These are phyloP conservation scores for Hylia prasina DNA, from an alignment of 2,113 vertebrate genomes.

Conservation along the genomic window DNA sequence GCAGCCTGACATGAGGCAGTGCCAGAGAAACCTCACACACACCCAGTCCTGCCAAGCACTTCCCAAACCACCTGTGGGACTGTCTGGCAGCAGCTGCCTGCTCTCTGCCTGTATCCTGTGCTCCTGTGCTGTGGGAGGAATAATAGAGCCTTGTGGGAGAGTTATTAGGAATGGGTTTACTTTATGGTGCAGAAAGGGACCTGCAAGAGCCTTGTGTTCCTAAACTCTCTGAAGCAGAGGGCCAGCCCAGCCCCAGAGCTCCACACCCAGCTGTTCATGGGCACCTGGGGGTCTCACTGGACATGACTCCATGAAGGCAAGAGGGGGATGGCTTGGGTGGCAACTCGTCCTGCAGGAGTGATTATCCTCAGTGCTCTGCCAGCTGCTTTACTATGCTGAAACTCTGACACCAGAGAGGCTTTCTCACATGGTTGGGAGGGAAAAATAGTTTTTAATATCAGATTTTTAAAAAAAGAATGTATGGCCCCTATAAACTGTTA, in stretches of 20 bases:
- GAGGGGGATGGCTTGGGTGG: neutral
- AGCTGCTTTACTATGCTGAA: conserved; percentile 49
- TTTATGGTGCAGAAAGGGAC: neutral
- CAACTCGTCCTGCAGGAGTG: neutral
- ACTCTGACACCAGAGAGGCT: conserved; percentile 3
- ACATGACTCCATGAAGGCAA: neutral
- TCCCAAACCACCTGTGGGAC: neutral
- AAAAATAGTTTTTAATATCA: conserved; percentile 77
- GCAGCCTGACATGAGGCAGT: fast-evolving
- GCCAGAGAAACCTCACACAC: neutral
- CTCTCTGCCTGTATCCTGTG: neutral
- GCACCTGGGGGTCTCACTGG: neutral
- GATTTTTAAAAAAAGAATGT: conserved; percentile 71
- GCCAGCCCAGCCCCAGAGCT: neutral
- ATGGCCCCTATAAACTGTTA: conserved; percentile 74
- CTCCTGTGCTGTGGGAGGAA: neutral
- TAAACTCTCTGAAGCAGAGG: neutral
- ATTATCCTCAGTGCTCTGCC: neutral
- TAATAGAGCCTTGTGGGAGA: neutral
- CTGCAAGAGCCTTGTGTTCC: neutral
- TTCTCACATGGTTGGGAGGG: conserved; percentile 43
- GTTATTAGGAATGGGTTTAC: neutral
- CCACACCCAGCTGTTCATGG: neutral
- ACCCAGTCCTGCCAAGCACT: too few species aligned
- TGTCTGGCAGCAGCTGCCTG: neutral